These are phyloP conservation scores for Atrichornis clamosus DNA, from an alignment of 2,113 vertebrate species.

Conservation along the genomic window DNA sequence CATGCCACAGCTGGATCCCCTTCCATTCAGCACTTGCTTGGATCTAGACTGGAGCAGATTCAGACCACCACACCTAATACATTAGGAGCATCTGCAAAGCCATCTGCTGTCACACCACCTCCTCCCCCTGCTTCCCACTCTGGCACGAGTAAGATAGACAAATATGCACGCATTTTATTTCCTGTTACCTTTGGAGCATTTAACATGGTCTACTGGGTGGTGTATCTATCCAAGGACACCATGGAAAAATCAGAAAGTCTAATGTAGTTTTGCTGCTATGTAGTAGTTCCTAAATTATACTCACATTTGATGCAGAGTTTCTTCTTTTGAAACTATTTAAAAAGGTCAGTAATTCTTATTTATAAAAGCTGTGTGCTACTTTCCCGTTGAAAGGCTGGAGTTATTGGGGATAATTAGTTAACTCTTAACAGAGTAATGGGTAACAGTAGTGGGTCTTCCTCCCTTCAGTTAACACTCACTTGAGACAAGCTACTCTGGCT, in stretches of 20 bases:
- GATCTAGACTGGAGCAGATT: conserved; percentile 86
- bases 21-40: conserved; percentile 83
- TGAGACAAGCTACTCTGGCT: neutral
- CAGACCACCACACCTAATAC: conserved; percentile 81
- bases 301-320: conserved; percentile 72
- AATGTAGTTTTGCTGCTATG: conserved; percentile 75
- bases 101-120: conserved; percentile 66
- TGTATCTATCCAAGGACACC: conserved; percentile 97
- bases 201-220: conserved; percentile 99
- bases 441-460: conserved; percentile 50
- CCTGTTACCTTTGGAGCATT: conserved; percentile 96
- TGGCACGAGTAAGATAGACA: conserved; percentile 98
- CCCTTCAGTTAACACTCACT: conserved; percentile 35
- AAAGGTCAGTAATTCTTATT: conserved; percentile 71
- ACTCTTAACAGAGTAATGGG: conserved; percentile 33
- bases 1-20: conserved; percentile 70
- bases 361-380: conserved; percentile 71
- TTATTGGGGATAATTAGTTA: conserved; percentile 57
- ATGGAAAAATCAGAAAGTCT: conserved; percentile 87
- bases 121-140: conserved; percentile 73
- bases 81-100: conserved; percentile 75
- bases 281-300: conserved; percentile 70
- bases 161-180: conserved; percentile 97
- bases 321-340: conserved; percentile 78
- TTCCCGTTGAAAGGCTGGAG: conserved; percentile 68